Conservation (phyloP, 2,797 vertebrate species). For the Picus viridis region DNA sequence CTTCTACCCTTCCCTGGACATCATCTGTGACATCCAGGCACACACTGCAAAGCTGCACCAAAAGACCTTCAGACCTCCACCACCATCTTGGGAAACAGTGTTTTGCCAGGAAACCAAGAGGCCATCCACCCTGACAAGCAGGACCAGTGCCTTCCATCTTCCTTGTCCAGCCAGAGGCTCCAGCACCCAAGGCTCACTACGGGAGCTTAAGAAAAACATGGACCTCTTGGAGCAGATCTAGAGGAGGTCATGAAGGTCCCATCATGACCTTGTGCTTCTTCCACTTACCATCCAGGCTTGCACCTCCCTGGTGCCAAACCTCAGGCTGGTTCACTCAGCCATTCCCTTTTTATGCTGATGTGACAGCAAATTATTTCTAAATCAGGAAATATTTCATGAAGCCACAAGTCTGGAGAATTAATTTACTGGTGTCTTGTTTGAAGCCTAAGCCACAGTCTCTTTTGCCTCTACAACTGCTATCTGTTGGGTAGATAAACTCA, state of each 20-base stretch:
- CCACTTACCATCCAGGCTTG: fast-evolving
- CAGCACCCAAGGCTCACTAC: fast-evolving
- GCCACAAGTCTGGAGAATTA: neutral
- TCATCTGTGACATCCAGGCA: fast-evolving
- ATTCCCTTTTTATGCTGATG: neutral
- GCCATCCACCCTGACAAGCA: fast-evolving
- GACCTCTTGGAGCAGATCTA: neutral
- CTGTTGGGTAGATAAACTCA: neutral
- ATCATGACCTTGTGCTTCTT: neutral
- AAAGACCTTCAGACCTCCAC: neutral
- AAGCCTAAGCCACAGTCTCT: neutral
- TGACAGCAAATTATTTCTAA: neutral
- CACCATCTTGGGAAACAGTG: neutral
- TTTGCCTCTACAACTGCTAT: neutral
- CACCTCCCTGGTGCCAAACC: neutral
- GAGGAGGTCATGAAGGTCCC: neutral
- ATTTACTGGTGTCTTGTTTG: neutral
- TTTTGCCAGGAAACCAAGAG: neutral
- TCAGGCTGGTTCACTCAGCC: neutral
- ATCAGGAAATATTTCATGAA: neutral
- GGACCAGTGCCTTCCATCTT: fast-evolving
- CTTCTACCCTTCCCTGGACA: neutral
- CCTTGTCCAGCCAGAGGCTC: neutral
- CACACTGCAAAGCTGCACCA: neutral
- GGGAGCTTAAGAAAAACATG: neutral